Evolutionary conservation across 1,140 invertebrate species (phyloP).

Genomic region (Sogatella furcifera): DNA sequence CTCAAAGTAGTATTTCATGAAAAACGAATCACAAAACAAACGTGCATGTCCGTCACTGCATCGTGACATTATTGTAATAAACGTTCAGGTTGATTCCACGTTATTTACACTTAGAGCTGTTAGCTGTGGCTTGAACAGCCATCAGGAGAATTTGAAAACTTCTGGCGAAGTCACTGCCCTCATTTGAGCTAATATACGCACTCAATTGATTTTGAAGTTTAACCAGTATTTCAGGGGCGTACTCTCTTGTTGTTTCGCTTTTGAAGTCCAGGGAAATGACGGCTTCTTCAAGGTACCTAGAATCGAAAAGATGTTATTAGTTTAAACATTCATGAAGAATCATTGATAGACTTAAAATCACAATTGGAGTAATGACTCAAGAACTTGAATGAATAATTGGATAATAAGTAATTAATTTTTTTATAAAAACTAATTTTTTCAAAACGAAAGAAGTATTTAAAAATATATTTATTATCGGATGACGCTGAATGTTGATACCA

Average conservation of each 20-base stretch:
- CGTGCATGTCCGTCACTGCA: neutral
- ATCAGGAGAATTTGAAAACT: slow-evolving; percentile 69
- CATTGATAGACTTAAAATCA: too few relatives aligned
- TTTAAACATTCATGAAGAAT: too few relatives aligned
- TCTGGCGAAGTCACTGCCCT: slow-evolving; percentile 52
- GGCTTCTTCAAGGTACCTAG: slow-evolving; percentile 78
- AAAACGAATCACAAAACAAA: neutral
- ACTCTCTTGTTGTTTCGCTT: slow-evolving; percentile 68
- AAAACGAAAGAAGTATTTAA: too few relatives aligned
- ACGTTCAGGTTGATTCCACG: neutral
- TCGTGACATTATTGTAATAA: neutral
- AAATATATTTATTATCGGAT: too few relatives aligned
- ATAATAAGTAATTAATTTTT: too few relatives aligned
- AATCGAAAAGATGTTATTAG: slow-evolving; percentile 17
- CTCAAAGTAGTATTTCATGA: too few relatives aligned
- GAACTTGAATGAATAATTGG: too few relatives aligned
- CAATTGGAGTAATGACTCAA: too few relatives aligned
- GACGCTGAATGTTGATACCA: too few relatives aligned
- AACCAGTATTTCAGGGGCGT: slow-evolving; percentile 66
- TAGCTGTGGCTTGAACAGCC: slow-evolving; percentile 50
- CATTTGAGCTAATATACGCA: slow-evolving; percentile 53
- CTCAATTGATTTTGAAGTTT: slow-evolving; percentile 63
- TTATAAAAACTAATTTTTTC: too few relatives aligned
- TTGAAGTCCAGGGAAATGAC: slow-evolving; percentile 67
- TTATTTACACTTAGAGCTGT: neutral